A percentile compares a stretch with the other conserved stretches of the same genome.
These are phyloP conservation scores for Aphidius ervi DNA, from an alignment of 1,140 invertebrate species.

Conservation along the genomic window DNA sequence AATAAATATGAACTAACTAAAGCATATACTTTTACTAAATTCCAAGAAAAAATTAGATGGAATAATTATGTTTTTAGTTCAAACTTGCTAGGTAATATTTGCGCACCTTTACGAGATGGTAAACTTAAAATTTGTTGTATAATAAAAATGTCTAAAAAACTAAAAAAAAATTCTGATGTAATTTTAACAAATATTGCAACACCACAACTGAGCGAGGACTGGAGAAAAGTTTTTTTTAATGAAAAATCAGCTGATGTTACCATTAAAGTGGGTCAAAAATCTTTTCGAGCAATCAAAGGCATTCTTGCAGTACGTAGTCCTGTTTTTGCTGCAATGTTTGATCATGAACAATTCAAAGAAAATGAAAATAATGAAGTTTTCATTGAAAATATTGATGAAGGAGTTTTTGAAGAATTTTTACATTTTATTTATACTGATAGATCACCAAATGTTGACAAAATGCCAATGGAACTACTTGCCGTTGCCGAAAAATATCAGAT, in stretches of 20 bases:
- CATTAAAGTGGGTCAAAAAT: background rate
- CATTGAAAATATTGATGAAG: constrained; percentile 94
- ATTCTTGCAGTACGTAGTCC: constrained; percentile 81
- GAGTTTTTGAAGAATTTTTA: constrained; percentile 94
- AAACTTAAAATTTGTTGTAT: too few relatives aligned
- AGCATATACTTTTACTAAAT: too few relatives aligned
- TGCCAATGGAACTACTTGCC: constrained; percentile 94
- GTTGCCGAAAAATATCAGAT: constrained; percentile 97
- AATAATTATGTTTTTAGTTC: too few relatives aligned
- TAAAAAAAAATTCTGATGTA: too few relatives aligned
- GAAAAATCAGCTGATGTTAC: background rate
- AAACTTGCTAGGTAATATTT: too few relatives aligned
- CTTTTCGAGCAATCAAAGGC: constrained; percentile 16
- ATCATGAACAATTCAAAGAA: constrained; percentile 99
- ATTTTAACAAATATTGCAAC: too few relatives aligned
- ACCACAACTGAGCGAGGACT: background rate
- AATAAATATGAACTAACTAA: too few relatives aligned
- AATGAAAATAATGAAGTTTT: constrained; percentile 89
- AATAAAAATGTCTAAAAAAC: too few relatives aligned
- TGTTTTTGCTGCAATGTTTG: constrained; percentile 98
- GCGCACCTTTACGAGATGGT: too few relatives aligned
- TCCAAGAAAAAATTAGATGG: too few relatives aligned
- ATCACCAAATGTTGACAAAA: constrained; percentile 56
- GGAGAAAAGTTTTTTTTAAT: constrained; percentile 14
- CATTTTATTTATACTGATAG: constrained; percentile 51